phyloP scores from a whole-genome alignment of 2,113 vertebrate genomes.

The Callocephalon fimbriatum region DNA sequence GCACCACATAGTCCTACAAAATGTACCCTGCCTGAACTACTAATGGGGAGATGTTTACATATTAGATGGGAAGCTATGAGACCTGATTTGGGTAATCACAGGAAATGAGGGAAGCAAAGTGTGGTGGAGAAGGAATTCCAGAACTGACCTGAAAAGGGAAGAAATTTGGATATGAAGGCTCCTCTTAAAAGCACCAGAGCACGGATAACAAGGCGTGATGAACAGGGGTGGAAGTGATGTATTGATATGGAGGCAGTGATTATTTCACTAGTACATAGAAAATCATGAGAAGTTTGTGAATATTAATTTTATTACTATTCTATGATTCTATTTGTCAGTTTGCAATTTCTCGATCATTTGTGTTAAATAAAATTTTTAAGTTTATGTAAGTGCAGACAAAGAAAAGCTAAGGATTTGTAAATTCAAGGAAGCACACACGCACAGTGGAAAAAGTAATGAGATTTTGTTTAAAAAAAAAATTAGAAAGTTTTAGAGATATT shows the following conservation, averaged over 20 bases:
- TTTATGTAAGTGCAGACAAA: not conserved
- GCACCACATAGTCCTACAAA: constrained; percentile 33
- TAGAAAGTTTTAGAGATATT: not conserved
- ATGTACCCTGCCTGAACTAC: not conserved
- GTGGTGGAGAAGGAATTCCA: not conserved
- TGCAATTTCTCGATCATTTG: not conserved
- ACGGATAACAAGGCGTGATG: not conserved
- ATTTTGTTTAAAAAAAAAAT: not conserved
- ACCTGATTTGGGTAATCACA: not conserved
- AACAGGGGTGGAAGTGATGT: not conserved
- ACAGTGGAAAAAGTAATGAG: not conserved
- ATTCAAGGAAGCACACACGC: not conserved
- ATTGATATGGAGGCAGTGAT: not conserved
- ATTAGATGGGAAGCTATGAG: not conserved
- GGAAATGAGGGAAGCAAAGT: not conserved
- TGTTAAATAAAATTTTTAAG: not conserved
- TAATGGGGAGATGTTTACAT: constrained; percentile 65
- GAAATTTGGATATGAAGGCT: not conserved
- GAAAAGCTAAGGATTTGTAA: not conserved
- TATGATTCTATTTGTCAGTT: not conserved
- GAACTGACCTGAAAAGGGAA: not conserved
- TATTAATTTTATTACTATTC: not conserved
- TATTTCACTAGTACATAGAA: not conserved
- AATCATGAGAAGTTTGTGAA: not conserved
- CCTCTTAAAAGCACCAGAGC: not conserved